phyloP scores from a whole-genome alignment of 1,140 invertebrate species.

The Dryas iulia region DNA sequence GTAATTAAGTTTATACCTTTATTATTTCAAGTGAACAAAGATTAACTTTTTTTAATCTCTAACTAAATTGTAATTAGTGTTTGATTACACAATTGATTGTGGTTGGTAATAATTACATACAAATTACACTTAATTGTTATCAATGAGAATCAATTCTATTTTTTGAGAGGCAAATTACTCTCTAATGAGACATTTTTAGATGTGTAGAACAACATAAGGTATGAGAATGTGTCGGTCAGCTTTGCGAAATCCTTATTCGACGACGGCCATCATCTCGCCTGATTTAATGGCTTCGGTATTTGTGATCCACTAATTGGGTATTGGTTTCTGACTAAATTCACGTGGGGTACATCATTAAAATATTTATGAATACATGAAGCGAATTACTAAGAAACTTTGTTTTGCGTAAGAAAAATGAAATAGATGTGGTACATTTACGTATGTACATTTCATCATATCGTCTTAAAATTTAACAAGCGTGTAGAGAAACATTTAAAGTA shows the following conservation, averaged over 20 bases:
- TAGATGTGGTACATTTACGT: not conserved
- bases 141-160: conserved; percentile 22
- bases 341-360: conserved; percentile 24
- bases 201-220: conserved; percentile 31
- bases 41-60: too few relatives aligned
- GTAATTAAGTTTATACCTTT: too few relatives aligned
- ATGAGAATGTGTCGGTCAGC: conserved; percentile 46
- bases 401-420: not conserved
- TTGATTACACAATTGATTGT: not conserved
- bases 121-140: conserved; percentile 8
- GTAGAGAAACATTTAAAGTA: too few relatives aligned
- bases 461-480: not conserved
- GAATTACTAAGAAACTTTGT: not conserved
- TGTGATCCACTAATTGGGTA: conserved; percentile 57
- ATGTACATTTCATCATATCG: too few relatives aligned
- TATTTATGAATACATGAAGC: conserved; percentile 5
- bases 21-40: too few relatives aligned
- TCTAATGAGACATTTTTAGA: conserved; percentile 29
- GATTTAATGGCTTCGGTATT: conserved; percentile 53
- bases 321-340: conserved; percentile 29
- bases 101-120: conserved; percentile 6
- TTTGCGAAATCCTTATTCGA: conserved; percentile 39
- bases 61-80: not conserved
- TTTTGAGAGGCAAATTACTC: conserved; percentile 19
- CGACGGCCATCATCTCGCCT: conserved; percentile 43